phyloP scores from a whole-genome alignment of 2,888 invertebrate genomes.

The Ichneumon xanthorius region DNA sequence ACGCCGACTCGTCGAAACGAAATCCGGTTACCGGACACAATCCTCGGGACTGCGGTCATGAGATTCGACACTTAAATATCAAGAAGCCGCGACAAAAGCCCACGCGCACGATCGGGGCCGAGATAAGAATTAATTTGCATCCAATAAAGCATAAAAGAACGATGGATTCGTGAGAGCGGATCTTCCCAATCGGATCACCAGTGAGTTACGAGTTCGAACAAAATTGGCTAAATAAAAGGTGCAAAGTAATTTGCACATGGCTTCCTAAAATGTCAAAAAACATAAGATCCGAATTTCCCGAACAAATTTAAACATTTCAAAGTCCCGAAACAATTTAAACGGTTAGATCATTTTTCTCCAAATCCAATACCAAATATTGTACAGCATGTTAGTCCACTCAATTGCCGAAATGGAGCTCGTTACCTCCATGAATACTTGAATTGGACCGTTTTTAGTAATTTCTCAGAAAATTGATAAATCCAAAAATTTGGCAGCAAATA shows the following conservation, averaged over 20 bases:
- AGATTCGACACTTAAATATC: not conserved
- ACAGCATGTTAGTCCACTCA: too few relatives aligned
- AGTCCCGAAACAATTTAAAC: too few relatives aligned
- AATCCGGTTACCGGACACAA: conserved; percentile 15
- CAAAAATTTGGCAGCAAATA: too few relatives aligned
- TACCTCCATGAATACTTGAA: too few relatives aligned
- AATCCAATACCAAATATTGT: too few relatives aligned
- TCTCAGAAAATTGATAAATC: too few relatives aligned
- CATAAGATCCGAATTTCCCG: too few relatives aligned
- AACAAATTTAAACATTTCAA: too few relatives aligned
- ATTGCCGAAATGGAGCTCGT: too few relatives aligned
- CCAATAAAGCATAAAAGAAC: not conserved
- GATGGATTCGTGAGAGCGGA: not conserved
- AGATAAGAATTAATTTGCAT: not conserved
- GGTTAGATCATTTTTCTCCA: too few relatives aligned
- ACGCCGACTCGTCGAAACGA: not conserved
- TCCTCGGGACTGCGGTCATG: not conserved
- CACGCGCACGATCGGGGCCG: not conserved
- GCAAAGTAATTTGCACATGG: not conserved
- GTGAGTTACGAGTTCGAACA: not conserved
- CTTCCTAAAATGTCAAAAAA: too few relatives aligned
- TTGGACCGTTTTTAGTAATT: too few relatives aligned
- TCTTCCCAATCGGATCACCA: not conserved
- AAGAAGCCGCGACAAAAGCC: conserved; percentile 3
- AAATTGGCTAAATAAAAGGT: not conserved